These are phyloP conservation scores for Caenorhabditis sinica DNA, from an alignment of 2,888 invertebrate species.

Conservation along the genomic window DNA sequence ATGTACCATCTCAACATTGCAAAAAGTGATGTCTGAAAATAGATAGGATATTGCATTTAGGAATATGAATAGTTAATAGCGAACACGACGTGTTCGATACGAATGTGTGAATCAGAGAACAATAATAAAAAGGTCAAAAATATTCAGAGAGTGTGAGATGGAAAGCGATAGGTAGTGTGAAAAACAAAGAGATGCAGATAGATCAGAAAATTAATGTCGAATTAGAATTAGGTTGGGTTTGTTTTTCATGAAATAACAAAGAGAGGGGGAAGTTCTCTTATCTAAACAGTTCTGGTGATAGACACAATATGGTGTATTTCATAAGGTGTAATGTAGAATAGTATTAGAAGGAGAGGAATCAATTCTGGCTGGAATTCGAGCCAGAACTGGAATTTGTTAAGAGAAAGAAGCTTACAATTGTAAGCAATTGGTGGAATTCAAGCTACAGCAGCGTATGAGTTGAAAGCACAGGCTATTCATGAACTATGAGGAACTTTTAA, in stretches of 20 bases:
- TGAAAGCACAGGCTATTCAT: no score
- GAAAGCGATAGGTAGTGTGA: not conserved
- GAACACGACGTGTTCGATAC: not conserved
- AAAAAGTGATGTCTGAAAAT: slow-evolving; percentile 31
- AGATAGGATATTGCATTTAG: no score
- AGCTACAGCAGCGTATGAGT: no score
- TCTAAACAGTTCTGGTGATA: not conserved
- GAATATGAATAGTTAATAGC: not conserved
- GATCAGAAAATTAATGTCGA: slow-evolving; percentile 7
- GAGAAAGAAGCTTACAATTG: no score
- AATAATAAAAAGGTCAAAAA: slow-evolving; percentile 4
- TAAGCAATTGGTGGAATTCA: no score
- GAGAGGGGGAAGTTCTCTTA: not conserved
- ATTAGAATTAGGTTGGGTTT: slow-evolving; percentile 7
- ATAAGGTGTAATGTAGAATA: no score
- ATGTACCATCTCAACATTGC: slow-evolving; percentile 62
- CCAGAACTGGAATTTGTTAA: no score
- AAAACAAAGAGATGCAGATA: not conserved
- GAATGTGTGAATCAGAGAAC: not conserved
- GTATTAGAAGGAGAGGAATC: no score
- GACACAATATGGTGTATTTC: no score
- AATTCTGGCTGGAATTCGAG: no score
- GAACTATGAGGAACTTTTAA: no score
- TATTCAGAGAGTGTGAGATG: not conserved
- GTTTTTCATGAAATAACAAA: slow-evolving; percentile 1